phyloP scores from a whole-genome alignment of 2,797 vertebrate species.

The Pangasius djambal region DNA sequence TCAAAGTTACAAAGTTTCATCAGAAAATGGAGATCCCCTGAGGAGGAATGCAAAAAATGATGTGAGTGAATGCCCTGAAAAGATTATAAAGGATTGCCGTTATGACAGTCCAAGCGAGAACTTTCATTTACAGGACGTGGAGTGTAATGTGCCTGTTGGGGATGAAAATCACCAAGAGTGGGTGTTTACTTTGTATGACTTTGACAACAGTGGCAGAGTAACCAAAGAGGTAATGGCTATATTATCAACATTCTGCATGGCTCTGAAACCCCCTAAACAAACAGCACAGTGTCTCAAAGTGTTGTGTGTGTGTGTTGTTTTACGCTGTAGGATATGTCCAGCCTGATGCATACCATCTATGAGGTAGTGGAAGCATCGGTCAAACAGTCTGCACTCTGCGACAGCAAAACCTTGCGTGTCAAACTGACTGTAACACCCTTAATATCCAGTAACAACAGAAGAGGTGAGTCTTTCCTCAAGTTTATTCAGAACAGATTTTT shows the following conservation, averaged over 20 bases:
- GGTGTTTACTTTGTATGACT: constrained; percentile 85
- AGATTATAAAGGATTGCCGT: not conserved
- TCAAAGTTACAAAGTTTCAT: constrained; percentile 32
- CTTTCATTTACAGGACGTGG: constrained; percentile 72
- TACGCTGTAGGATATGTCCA: constrained; percentile 81
- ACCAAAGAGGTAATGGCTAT: constrained; percentile 77
- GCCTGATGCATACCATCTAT: constrained; percentile 84
- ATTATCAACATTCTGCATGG: not conserved
- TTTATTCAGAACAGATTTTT: not conserved
- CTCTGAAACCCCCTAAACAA: not conserved
- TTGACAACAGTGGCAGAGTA: constrained; percentile 84
- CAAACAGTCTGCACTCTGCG: constrained; percentile 77
- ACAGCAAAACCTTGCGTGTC: constrained; percentile 83
- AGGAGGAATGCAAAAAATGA: constrained; percentile 61
- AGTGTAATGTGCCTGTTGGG: constrained; percentile 78
- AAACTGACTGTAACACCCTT: constrained; percentile 83
- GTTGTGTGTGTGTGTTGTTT: not conserved
- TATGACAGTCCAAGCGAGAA: not conserved
- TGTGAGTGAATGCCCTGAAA: constrained; percentile 66
- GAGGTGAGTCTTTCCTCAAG: constrained; percentile 65
- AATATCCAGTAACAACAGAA: constrained; percentile 64
- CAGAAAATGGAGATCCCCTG: constrained; percentile 26
- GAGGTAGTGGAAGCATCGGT: constrained; percentile 83
- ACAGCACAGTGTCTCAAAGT: not conserved
- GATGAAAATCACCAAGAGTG: constrained; percentile 83